These are phyloP conservation scores for Chironomus tepperi DNA, from an alignment of 1,140 invertebrate genomes.

Conservation along the genomic window DNA sequence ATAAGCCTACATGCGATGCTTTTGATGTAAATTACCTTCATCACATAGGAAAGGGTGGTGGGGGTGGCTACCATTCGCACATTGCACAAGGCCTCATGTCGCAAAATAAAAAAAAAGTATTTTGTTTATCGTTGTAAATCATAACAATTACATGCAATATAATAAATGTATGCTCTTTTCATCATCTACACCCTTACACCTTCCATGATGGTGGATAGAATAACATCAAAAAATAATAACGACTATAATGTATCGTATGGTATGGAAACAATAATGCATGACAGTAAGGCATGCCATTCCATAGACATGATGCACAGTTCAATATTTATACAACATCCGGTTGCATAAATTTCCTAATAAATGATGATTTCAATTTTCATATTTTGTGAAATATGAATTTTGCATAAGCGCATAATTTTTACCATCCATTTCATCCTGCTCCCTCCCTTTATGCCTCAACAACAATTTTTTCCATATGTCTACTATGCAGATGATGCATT, in stretches of 20 bases:
- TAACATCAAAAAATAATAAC: background rate
- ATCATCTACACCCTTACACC: constrained; percentile 6
- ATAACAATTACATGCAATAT: background rate
- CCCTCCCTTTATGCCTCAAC: background rate
- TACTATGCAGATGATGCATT: background rate
- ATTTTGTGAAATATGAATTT: constrained; percentile 20
- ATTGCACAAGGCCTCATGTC: background rate
- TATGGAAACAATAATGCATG: background rate
- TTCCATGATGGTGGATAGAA: background rate
- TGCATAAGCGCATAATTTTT: constrained; percentile 17
- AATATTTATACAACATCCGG: constrained; percentile 17
- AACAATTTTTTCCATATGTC: background rate
- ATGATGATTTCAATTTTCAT: constrained; percentile 23
- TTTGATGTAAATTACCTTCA: constrained; percentile 2
- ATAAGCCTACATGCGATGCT: background rate
- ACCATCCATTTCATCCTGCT: background rate
- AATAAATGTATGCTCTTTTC: background rate
- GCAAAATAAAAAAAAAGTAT: too few species aligned
- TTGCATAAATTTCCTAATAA: constrained; percentile 9
- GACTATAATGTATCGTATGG: too few species aligned
- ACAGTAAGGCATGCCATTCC: background rate
- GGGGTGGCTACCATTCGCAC: too few species aligned
- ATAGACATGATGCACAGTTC: background rate
- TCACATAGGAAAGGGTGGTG: background rate
- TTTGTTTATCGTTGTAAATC: background rate